Conservation (phyloP, 2,113 vertebrate species). For the Himantopus leucocephalus region DNA sequence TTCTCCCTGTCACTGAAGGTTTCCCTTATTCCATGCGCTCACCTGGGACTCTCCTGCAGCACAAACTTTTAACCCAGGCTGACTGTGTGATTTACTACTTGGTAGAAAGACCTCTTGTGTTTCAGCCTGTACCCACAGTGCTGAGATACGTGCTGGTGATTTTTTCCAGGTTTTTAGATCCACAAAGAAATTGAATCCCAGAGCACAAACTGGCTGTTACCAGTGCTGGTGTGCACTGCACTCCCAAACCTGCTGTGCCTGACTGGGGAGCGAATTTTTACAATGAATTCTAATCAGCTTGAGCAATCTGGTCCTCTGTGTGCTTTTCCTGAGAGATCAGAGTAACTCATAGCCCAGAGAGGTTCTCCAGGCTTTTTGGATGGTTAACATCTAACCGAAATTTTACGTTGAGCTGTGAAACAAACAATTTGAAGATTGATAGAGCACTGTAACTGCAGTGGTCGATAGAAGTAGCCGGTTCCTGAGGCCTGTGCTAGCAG, state of each 20-base stretch:
- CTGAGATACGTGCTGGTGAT: not conserved
- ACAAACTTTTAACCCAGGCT: not conserved
- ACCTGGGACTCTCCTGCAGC: not conserved
- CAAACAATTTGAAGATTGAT: not conserved
- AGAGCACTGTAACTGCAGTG: not conserved
- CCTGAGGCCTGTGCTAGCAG: not conserved
- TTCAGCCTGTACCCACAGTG: not conserved
- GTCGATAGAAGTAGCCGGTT: not conserved
- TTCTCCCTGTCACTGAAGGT: not conserved
- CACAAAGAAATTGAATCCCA: not conserved
- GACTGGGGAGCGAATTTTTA: not conserved
- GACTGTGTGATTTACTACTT: not conserved
- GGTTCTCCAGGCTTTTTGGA: not conserved
- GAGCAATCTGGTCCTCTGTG: not conserved
- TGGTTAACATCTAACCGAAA: not conserved
- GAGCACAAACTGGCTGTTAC: not conserved
- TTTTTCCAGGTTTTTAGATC: not conserved
- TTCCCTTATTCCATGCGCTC: accelerated
- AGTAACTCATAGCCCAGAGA: not conserved
- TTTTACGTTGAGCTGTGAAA: not conserved
- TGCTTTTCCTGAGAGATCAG: not conserved
- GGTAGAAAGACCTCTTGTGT: not conserved
- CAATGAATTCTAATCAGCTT: not conserved
- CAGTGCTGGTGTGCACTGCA: not conserved
- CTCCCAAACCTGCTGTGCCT: not conserved